phyloP scores from a whole-genome alignment of 1,140 invertebrate species.

The Drosophila santomea region DNA sequence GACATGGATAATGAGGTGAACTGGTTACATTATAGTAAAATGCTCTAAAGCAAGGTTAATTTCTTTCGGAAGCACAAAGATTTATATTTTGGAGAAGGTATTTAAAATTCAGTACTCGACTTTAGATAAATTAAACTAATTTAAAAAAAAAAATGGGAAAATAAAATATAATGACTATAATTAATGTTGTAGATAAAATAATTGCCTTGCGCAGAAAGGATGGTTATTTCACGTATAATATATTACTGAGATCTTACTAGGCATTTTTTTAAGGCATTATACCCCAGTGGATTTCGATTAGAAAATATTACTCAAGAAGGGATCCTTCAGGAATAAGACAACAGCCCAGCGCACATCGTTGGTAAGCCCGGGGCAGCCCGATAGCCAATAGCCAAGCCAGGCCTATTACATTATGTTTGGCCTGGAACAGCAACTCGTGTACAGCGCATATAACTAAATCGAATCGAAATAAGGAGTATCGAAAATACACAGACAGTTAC shows the following conservation, averaged over 20 bases:
- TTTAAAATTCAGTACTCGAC: background rate
- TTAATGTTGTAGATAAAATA: too few species aligned
- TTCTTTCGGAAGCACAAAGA: background rate
- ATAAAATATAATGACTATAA: too few species aligned
- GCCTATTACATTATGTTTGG: background rate
- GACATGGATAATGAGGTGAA: slow-evolving; percentile 35
- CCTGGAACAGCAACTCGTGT: slow-evolving; percentile 34
- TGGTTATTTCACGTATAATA: too few species aligned
- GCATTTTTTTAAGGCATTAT: background rate
- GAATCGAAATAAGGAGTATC: slow-evolving; percentile 40
- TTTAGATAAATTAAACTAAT: background rate
- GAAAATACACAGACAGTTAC: slow-evolving; percentile 45
- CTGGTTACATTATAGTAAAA: background rate
- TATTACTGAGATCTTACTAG: too few species aligned
- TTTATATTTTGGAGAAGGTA: background rate
- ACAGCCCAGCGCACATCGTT: slow-evolving; percentile 56
- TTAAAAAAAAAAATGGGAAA: too few species aligned
- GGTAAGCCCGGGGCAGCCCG: slow-evolving; percentile 4
- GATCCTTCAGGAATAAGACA: slow-evolving; percentile 4
- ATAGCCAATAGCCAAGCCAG: background rate
- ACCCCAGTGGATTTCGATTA: background rate
- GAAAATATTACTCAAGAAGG: background rate
- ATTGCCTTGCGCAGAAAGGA: too few species aligned
- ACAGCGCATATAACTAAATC: slow-evolving; percentile 47
- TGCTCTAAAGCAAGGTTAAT: background rate